Base-by-base conservation (phyloP, 2,888 invertebrate species). In the Pasiphila rectangulata region DNA sequence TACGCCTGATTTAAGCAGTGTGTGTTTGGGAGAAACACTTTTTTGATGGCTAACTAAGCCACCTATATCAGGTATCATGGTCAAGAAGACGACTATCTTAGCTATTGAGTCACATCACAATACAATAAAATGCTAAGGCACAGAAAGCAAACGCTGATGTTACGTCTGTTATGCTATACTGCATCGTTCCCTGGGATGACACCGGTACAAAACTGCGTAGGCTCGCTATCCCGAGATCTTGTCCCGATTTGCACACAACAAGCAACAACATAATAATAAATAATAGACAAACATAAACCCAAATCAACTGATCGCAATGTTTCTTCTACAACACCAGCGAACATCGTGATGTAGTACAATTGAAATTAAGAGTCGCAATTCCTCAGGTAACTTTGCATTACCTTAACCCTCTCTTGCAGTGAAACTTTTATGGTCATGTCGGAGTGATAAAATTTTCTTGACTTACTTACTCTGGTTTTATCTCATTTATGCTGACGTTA, bases 261-360 rank as follows among this genome's bases (percentile, higher is more conserved):
- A 17, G 17, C 24, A 13, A 42, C 42, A 39, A 37, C 45, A 32
- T 36, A 25, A 40, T 50, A n/a, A 45, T 50, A 50, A 45, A 50
- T 50, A 50, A 45, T 50, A 48, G 43, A 50, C 41, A 41, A 50
- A 45, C 50, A 50, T 41, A 37, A 46, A 45, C 25, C 45, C 30
- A 34, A 45, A 50, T 50, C 50, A 50, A 50, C 50, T 38, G 34
- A 50, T 50, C 34, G 41, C 41, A n/a, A 49, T 50, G 50, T 45
- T 49, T 24, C 29, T 44, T 21, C 40, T 17, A 20, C 23, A 37
- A 45, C 49, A 50, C 16, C 20, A 17, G 15, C 23, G 21, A 13
- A 41, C 30, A 42, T 34, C 37, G 6, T 1, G 36, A 7, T 41
- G 27, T 27, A 45, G 50, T 45, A 45, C 10, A 42, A 6, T 6